Evolutionary conservation across 2,888 invertebrate genomes (phyloP), one percentile per base, ranked within the genome.

Genomic region (Agonopterix subpropinquella): DNA sequence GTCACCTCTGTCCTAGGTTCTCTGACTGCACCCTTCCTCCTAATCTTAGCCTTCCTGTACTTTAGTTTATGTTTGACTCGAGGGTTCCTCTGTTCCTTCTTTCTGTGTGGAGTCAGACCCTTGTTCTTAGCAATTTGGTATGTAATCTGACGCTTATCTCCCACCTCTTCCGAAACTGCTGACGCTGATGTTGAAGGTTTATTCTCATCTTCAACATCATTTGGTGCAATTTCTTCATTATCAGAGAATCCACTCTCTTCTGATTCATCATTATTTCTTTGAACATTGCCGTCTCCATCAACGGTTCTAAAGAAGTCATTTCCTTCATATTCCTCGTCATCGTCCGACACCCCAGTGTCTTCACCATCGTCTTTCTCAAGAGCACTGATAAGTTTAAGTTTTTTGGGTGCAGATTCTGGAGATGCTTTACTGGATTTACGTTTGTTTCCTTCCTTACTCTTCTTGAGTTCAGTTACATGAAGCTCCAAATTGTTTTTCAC

Each of bases 61-160:
- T 98, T 98, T 61, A 94, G 93, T 63, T 96, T 93, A 76, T 98
- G 95, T 77, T 98, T 98, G 4, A 99, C 98, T 66, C 99, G 91
- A 0, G 98, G 98, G 90, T 99, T 98, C 54, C 97, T 91, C 62
- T 93, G 92, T 69, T 97, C 97, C 78, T 97, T 98, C 83, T 96
- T 98, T 56, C 97, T 92, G 60, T 94, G 91, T 0, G 98, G 96
- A 39, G 94, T 97, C 11, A 98, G 89, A 11, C 98, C 98, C 80
- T 97, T 98, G 73, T 99, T 99, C 80, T 98, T 98, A 13, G 95
- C 94, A 72, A 98, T 98, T 90, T 98, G 92, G 74, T 97, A 96
- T 2, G 96, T 97, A 56, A 98, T 98, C 47, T 92, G 92, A 62
- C 98, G 91, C 70, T 96, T 97, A 46, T 89, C 91, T 39, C 67